Percentiles rank a stretch among this genome's conserved stretches.
phyloP scores from a whole-genome alignment of 2,888 invertebrate species.

The Romanomermis culicivorax region DNA sequence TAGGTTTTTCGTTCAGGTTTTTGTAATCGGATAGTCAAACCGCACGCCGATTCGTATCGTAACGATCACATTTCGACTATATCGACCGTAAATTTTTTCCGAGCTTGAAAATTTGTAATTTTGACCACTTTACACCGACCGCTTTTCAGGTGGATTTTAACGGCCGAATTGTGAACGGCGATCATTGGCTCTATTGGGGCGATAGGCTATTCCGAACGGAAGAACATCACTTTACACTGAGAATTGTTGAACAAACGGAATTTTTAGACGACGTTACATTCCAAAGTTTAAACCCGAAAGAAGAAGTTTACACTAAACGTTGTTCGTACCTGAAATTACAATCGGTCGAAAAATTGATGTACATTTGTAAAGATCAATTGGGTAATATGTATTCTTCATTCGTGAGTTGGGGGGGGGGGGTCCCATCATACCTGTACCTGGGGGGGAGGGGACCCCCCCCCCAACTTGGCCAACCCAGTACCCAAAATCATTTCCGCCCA shows the following conservation, averaged over 20 bases:
- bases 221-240: slow-evolving; percentile 55
- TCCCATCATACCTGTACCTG: too few species aligned
- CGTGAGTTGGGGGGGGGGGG: too few species aligned
- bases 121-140: neutral
- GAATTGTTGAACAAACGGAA: slow-evolving; percentile 88
- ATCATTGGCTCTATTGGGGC: slow-evolving; percentile 98
- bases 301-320: slow-evolving; percentile 70
- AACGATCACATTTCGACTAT: slow-evolving; percentile 92
- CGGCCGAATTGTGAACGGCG: slow-evolving; percentile 92
- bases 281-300: slow-evolving; percentile 47
- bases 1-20: too few species aligned
- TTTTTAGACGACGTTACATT: slow-evolving; percentile 98
- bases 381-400: too few species aligned
- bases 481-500: too few species aligned
- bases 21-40: slow-evolving; percentile 86
- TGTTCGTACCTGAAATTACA: slow-evolving; percentile 72
- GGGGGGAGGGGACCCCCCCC: too few species aligned
- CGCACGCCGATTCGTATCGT: slow-evolving; percentile 87
- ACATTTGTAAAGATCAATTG: slow-evolving; percentile 92
- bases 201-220: slow-evolving; percentile 36
- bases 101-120: neutral
- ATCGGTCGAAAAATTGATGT: slow-evolving; percentile 94
- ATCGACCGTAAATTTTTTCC: neutral
- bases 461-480: too few species aligned
- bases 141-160: slow-evolving; percentile 62